These are phyloP conservation scores for Platysternon megacephalum DNA, from an alignment of 2,113 vertebrate species.

Conservation along the genomic window DNA sequence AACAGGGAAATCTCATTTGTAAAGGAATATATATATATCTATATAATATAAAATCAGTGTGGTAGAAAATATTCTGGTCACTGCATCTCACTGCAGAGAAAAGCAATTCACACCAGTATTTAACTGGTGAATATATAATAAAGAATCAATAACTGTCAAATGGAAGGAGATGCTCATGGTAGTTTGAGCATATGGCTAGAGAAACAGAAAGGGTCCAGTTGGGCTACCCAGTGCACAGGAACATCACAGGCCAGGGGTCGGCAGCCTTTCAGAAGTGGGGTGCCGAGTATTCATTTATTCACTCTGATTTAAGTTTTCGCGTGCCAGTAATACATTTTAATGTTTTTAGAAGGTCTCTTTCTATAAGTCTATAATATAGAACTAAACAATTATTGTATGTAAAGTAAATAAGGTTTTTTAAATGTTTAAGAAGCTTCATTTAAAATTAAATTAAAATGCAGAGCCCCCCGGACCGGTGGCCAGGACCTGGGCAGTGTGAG, in stretches of 20 bases:
- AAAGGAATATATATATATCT: background rate
- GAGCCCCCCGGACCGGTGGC: no score
- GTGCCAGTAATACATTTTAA: no score
- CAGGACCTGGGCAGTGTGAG: no score
- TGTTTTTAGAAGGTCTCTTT: no score
- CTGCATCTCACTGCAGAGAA: background rate
- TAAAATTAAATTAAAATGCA: no score
- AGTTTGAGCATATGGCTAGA: background rate
- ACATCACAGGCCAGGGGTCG: background rate
- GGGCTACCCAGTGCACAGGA: background rate
- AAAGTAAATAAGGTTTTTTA: no score
- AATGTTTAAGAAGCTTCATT: no score
- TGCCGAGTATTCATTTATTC: no score
- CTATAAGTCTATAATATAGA: no score
- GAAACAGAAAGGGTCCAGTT: background rate
- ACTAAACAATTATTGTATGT: no score
- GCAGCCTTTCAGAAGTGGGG: no score
- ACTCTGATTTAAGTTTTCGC: no score
- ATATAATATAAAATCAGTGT: background rate
- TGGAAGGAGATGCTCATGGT: background rate
- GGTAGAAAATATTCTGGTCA: background rate
- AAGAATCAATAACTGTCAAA: background rate
- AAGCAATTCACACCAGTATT: background rate
- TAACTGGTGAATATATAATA: accelerated
- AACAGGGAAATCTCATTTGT: background rate